A percentile compares a stretch with the other conserved stretches of the same genome.
These are phyloP conservation scores for Psittacula echo DNA, from an alignment of 2,797 vertebrate genomes.

Conservation along the genomic window DNA sequence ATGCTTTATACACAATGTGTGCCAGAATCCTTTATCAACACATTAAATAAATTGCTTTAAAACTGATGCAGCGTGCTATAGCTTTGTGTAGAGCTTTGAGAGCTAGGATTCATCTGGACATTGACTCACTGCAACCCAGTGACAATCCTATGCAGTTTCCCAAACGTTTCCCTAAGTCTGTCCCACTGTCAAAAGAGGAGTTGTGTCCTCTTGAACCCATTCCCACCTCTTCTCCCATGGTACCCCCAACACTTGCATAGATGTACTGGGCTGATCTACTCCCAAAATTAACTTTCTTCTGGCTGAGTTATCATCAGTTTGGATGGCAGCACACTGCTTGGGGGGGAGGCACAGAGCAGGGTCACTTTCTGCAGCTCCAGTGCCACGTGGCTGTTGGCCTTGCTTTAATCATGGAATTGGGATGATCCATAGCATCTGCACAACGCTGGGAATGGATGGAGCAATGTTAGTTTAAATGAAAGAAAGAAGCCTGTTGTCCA, in stretches of 20 bases:
- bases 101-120: background rate
- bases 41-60: background rate
- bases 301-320: background rate
- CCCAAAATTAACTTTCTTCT: background rate
- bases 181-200: background rate
- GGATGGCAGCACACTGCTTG: background rate
- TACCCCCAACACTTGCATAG: background rate
- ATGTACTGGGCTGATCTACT: background rate
- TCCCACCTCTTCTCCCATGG: background rate
- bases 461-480: background rate
- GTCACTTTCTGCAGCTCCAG: background rate
- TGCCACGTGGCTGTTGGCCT: background rate
- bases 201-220: background rate
- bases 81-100: background rate
- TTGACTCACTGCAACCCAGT: background rate
- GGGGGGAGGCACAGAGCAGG: background rate
- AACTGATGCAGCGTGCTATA: background rate
- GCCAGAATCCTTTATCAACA: background rate
- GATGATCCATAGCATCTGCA: background rate
- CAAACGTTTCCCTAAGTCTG: background rate
- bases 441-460: slow-evolving; percentile 17
- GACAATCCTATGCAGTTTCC: background rate
- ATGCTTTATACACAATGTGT: background rate
- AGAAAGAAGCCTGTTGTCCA: slow-evolving; percentile 44
- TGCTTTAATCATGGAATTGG: background rate